These are phyloP conservation scores for Leuctra nigra DNA, from an alignment of 2,888 invertebrate species.

Conservation along the genomic window DNA sequence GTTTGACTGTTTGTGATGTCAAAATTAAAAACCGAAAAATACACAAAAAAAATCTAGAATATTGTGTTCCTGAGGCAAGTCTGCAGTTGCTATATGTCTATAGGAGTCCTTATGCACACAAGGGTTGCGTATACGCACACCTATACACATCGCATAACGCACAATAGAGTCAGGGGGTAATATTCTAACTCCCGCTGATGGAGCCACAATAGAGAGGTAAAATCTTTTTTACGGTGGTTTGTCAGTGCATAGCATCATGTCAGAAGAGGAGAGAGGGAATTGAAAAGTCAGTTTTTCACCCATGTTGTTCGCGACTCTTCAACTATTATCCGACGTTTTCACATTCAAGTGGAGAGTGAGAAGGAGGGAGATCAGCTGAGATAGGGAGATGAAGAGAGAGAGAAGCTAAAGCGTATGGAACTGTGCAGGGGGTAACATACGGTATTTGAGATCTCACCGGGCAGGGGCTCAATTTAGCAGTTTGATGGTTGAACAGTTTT, in stretches of 20 bases:
- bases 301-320: conserved; percentile 15
- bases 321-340: conserved; percentile 15
- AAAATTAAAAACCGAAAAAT: neutral
- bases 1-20: neutral
- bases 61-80: neutral
- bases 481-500: too few species aligned
- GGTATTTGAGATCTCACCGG: neutral
- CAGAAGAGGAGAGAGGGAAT: conserved; percentile 9
- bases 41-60: neutral
- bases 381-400: neutral
- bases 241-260: conserved; percentile 19
- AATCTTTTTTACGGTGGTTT: conserved; percentile 25
- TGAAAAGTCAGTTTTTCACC: conserved; percentile 23
- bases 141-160: neutral
- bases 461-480: neutral
- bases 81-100: neutral
- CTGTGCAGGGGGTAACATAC: neutral
- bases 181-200: conserved; percentile 25
- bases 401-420: conserved; percentile 1
- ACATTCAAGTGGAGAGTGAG: conserved; percentile 16
- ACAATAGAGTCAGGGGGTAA: conserved; percentile 15
- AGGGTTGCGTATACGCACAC: neutral
- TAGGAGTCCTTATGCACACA: conserved; percentile 1
- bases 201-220: conserved; percentile 22
- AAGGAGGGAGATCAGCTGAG: neutral